Percentiles rank a stretch among this genome's conserved stretches.
phyloP scores from a whole-genome alignment of 2,797 vertebrate species.

The Sebastes kiyomatsui region DNA sequence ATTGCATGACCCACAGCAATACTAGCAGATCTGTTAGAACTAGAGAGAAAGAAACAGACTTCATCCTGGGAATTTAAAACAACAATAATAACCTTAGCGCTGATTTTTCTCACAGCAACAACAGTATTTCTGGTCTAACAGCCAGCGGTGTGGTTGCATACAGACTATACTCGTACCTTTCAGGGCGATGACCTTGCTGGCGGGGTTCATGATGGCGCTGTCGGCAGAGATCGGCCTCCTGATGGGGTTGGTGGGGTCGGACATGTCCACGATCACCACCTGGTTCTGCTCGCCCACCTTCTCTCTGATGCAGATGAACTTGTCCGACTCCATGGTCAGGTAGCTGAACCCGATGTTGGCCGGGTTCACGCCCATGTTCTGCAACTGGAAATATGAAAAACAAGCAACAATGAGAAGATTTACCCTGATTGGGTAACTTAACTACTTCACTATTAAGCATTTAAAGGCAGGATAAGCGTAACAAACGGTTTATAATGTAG shows the following conservation, averaged over 20 bases:
- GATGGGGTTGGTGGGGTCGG: constrained; percentile 88
- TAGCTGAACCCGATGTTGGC: constrained; percentile 94
- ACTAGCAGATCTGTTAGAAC: constrained; percentile 24
- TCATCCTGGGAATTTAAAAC: constrained; percentile 41
- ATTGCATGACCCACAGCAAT: constrained; percentile 24
- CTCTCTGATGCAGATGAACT: constrained; percentile 93
- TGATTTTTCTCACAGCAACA: constrained; percentile 19
- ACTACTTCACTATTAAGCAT: background rate
- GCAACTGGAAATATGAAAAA: constrained; percentile 80
- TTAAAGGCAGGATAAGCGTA: too few species aligned
- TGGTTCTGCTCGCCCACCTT: constrained; percentile 94
- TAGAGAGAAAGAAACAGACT: constrained; percentile 37
- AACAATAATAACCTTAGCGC: constrained; percentile 4
- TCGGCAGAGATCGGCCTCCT: constrained; percentile 92
- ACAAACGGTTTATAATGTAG: background rate
- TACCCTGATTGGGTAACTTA: background rate
- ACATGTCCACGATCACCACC: constrained; percentile 92
- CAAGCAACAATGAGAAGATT: background rate
- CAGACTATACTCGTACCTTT: constrained; percentile 83
- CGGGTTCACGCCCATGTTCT: constrained; percentile 93
- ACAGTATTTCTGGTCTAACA: constrained; percentile 30
- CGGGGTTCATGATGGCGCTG: constrained; percentile 94
- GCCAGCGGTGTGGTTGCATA: background rate
- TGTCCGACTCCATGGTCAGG: constrained; percentile 95
- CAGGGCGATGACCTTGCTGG: constrained; percentile 93